Conservation (phyloP, 1,140 invertebrate genomes). For the Wasmannia auropunctata region DNA sequence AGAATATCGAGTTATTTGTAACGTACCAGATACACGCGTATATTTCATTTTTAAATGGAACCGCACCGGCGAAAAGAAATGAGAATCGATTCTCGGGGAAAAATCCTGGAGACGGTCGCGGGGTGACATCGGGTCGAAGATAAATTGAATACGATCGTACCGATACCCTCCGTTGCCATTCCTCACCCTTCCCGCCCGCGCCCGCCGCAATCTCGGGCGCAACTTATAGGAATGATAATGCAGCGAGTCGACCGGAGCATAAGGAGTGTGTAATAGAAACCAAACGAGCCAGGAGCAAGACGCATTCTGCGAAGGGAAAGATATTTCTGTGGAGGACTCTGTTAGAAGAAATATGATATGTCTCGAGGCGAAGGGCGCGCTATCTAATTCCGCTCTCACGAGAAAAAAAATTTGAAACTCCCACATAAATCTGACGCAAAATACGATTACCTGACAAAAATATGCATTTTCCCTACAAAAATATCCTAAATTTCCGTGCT, state of each 20-base stretch:
- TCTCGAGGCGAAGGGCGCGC: background rate
- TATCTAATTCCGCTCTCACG: background rate
- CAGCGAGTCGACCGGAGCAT: slow-evolving; percentile 1
- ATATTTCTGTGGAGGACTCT: background rate
- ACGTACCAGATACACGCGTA: background rate
- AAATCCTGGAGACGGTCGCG: slow-evolving; percentile 25
- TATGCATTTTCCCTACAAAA: background rate
- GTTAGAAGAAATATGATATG: background rate
- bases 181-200: background rate
- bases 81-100: slow-evolving; percentile 32
- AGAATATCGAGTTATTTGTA: background rate
- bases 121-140: slow-evolving; percentile 56
- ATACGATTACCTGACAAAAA: background rate
- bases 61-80: slow-evolving; percentile 33
- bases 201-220: background rate
- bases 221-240: slow-evolving; percentile 45
- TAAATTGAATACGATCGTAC: slow-evolving; percentile 63
- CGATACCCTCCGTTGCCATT: slow-evolving; percentile 33
- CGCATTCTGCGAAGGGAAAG: background rate
- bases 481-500: background rate
- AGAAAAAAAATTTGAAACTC: background rate
- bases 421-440: background rate
- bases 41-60: slow-evolving; percentile 57
- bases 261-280: slow-evolving; percentile 48
- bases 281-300: slow-evolving; percentile 20